Base-by-base conservation (phyloP, 2,888 invertebrate species). In the Mayetiola destructor region DNA sequence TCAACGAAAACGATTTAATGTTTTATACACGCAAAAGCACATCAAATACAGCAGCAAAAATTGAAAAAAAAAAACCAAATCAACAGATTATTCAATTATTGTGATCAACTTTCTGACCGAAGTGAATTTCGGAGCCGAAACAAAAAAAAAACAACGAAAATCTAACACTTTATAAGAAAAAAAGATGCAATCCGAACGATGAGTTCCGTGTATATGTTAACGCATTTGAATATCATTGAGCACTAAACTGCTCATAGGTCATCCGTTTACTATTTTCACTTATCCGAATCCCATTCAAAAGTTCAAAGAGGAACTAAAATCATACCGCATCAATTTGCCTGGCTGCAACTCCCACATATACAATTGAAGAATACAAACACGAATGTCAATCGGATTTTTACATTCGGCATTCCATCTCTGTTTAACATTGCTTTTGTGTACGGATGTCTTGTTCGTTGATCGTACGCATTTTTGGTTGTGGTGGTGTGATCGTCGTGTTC, bases 251-350 rank as follows among this genome's bases (percentile, higher is more conserved):
- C 48, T 48, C 48, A 48, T 27, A 27, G 48, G 48, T 48, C 48
- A 48, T 48, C 48, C 27, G 48, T 48, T 27, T 48, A 48, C 48
- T 48, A 48, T 48, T 48, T 48, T 48, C 48, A 48, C 48, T 48
- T 48, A 48, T 48, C 48, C 48, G 48, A 48, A 48, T 48, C 48
- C 27, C 48, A 48, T 48, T 48, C 27, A 48, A 48, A 48, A 48
- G 48, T 48, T 48, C 48, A 48, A 48, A 48, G 48, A 48, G 48
- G 48, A 48, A 48, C 48, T 48, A 48, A 27, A 48, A 48, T 27
- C 27, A 48, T 48, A 27, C 48, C 48, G 48, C 48, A 48, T 48
- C 27, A 48, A n/a, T 48, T 48, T n/a, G 48, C 27, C 27, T 48
- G 48, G 48, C 27, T 48, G 48, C 48, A 48, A 48, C 27, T 48